phyloP scores from a whole-genome alignment of 2,797 vertebrate genomes.

The Bufotes viridis region DNA sequence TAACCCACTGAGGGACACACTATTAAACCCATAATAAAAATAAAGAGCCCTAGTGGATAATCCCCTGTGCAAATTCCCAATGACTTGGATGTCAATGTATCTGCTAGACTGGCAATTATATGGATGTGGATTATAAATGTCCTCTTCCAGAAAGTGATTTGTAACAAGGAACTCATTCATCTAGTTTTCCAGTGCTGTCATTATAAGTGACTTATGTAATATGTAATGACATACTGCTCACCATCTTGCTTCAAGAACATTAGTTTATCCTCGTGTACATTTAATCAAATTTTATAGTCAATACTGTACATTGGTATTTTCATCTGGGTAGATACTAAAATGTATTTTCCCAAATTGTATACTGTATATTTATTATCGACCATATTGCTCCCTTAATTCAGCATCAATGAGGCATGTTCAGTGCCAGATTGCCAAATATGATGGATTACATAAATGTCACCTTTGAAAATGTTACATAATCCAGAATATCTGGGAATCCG shows the following conservation, averaged over 20 bases:
- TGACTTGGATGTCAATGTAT: conserved; percentile 12
- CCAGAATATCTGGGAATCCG: too few relatives aligned
- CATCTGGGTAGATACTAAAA: background rate
- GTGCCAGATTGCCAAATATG: too few relatives aligned
- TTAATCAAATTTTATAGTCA: conserved; percentile 12
- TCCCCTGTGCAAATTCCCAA: background rate
- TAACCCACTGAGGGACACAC: too few relatives aligned
- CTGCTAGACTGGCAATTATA: conserved; percentile 20
- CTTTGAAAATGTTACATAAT: too few relatives aligned
- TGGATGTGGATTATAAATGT: conserved; percentile 7
- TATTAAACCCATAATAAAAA: background rate
- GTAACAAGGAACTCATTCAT: conserved; percentile 16
- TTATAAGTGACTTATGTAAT: conserved; percentile 30
- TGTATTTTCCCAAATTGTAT: background rate
- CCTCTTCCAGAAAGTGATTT: conserved; percentile 30
- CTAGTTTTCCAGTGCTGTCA: conserved; percentile 15
- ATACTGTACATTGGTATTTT: background rate
- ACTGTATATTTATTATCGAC: too few relatives aligned
- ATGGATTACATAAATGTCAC: too few relatives aligned
- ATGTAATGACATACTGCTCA: conserved; percentile 2
- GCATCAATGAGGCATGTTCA: too few relatives aligned
- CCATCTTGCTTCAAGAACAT: background rate
- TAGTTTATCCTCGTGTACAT: conserved; percentile 4
- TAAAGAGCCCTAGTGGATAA: background rate
- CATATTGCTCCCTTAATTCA: too few relatives aligned